A percentile compares a stretch with the other conserved stretches of the same genome.
Evolutionary conservation across 2,797 vertebrate species (phyloP).

Genomic region (Falco berigora): DNA sequence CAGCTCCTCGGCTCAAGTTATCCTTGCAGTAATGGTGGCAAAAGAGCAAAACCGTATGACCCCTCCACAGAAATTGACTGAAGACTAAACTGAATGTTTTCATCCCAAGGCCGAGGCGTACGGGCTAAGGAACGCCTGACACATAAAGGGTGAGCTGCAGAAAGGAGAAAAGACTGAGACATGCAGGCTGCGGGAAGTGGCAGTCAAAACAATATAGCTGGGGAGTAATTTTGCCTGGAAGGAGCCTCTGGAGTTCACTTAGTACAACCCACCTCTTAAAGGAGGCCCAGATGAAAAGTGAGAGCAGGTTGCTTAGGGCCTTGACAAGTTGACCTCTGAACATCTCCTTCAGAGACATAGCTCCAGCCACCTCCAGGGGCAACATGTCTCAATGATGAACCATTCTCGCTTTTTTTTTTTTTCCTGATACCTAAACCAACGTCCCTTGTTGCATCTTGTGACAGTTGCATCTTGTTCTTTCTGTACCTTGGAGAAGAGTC

Average conservation of each 20-base stretch:
- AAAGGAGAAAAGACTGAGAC: background rate
- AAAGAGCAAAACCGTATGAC: background rate
- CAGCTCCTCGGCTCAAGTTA: background rate
- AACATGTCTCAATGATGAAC: background rate
- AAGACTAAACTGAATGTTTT: background rate
- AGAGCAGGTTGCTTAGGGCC: background rate
- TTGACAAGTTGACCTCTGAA: background rate
- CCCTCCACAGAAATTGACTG: background rate
- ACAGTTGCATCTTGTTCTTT: background rate
- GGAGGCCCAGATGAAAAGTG: background rate
- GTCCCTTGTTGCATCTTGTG: background rate
- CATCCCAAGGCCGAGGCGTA: background rate
- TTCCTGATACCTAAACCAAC: background rate
- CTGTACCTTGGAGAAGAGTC: background rate
- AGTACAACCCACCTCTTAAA: background rate
- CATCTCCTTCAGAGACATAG: background rate
- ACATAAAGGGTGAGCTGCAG: background rate
- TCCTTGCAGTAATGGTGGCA: background rate
- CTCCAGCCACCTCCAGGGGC: background rate
- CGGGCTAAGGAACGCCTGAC: background rate
- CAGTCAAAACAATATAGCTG: background rate
- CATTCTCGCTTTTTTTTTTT: background rate
- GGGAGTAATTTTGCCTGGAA: background rate
- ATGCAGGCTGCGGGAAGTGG: background rate
- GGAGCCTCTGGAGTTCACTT: background rate